These are phyloP conservation scores for Phycodurus eques DNA, from an alignment of 2,113 vertebrate genomes.

Conservation along the genomic window DNA sequence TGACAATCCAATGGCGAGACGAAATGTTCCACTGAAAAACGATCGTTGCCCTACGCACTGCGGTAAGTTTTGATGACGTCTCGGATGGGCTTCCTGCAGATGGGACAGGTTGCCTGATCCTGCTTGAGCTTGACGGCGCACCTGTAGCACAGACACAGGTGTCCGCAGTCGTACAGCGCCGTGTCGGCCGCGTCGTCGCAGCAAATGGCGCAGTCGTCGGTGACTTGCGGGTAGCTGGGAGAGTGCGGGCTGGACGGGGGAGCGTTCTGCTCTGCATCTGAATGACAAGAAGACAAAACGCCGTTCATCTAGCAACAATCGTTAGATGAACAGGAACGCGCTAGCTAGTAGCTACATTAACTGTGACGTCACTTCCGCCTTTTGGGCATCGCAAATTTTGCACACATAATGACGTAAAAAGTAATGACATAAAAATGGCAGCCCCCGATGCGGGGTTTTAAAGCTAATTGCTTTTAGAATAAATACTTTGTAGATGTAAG, in stretches of 20 bases:
- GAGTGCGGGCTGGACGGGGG: constrained; percentile 80
- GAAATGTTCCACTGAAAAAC: neutral
- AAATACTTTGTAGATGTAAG: too few relatives aligned
- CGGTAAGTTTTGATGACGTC: constrained; percentile 94
- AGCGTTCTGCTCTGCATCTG: constrained; percentile 82
- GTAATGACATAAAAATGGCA: too few relatives aligned
- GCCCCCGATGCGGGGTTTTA: too few relatives aligned
- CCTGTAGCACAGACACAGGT: constrained; percentile 91
- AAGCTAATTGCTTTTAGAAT: too few relatives aligned
- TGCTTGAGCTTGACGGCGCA: constrained; percentile 91
- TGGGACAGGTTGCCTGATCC: constrained; percentile 88
- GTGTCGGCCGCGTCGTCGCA: constrained; percentile 89
- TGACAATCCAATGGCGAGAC: neutral
- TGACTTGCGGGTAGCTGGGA: constrained; percentile 78
- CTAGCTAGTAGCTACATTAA: too few relatives aligned
- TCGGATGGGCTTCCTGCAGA: constrained; percentile 88
- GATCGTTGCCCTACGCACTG: constrained; percentile 58
- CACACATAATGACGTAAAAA: too few relatives aligned
- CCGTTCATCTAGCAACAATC: neutral
- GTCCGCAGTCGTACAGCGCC: constrained; percentile 90
- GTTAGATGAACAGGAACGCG: too few relatives aligned
- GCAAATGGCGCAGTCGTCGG: constrained; percentile 91
- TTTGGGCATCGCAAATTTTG: too few relatives aligned
- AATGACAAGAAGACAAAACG: neutral
- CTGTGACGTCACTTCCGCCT: too few relatives aligned